phyloP scores from a whole-genome alignment of 2,797 vertebrate species.

The Morus bassanus region DNA sequence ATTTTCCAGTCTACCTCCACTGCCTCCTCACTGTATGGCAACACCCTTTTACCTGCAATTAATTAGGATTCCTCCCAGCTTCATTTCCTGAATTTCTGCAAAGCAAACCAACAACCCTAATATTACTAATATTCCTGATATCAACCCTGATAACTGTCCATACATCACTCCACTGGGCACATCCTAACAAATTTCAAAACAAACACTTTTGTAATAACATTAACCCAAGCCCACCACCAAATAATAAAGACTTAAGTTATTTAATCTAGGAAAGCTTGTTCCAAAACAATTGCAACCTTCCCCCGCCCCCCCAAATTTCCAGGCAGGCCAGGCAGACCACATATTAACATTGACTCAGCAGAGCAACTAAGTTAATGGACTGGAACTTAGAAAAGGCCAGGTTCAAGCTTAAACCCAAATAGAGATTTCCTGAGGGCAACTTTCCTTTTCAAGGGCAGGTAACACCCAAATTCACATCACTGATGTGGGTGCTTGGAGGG shows the following conservation, averaged over 20 bases:
- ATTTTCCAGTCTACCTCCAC: conserved; percentile 16
- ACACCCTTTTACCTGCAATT: background rate
- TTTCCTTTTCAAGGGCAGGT: background rate
- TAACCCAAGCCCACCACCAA: background rate
- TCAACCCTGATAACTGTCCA: background rate
- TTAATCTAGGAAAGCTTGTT: background rate
- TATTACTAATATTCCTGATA: background rate
- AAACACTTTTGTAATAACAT: background rate
- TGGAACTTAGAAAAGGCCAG: background rate
- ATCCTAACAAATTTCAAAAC: background rate
- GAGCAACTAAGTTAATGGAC: background rate
- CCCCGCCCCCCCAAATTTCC: background rate
- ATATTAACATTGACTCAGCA: background rate
- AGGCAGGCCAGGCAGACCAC: background rate
- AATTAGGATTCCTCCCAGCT: background rate
- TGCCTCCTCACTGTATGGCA: background rate
- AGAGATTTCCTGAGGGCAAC: background rate
- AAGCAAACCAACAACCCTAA: background rate
- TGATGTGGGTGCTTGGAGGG: background rate
- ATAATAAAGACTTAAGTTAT: background rate
- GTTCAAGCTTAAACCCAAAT: background rate
- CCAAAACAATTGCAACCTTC: background rate
- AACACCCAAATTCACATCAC: background rate
- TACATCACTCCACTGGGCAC: background rate
- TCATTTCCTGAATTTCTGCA: background rate